Base-by-base conservation (phyloP, 1,140 invertebrate species). In the Euura saliciscinereae region DNA sequence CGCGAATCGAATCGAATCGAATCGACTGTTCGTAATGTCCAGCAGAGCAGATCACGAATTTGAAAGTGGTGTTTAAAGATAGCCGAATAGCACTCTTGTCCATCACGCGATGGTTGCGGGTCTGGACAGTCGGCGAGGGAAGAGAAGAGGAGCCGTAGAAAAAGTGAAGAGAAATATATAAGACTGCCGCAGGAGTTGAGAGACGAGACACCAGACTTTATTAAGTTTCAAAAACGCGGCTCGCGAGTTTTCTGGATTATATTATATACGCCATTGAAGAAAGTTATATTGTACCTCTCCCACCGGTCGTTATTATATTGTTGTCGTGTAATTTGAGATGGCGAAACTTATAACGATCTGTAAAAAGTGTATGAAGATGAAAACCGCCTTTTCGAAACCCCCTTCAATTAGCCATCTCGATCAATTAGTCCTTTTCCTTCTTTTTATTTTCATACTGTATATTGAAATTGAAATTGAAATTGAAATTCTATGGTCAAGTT, bases 211-310 rank as follows among this genome's bases (percentile, higher is more conserved):
- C 28, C 28, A n/a, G 51, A 59, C 51, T 59, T 59, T 59, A 59
- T 59, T 59, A 59, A 59, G 51, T 59, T 59, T 59, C 51, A 59
- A 59, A n/a, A 59, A 59, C 51, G 10, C 51, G 3, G 51, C 51
- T 59, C 51, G 51, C 51, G 8, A n/a, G 13, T 59, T 59, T 11
- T 6, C 8, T 6, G 51, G 51, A 59, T 59, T 11, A 11, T 59
- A 59, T 59, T 59, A 59, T 59, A 51, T 59, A 59, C 51, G 51
- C 3, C 51, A n/a, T 4, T 59, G 51, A n/a, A 2, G 13, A 59
- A 59, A 59, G 51, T 59, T 59, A 59, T 59, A 59, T 59, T 59
- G 13, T 8, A 59, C 51, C 8, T 2, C 51, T 59, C 10, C 51
- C 51, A 59, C 10, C 51, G 8, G 8, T 59, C 51, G 51, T 59